Conservation (phyloP, 2,888 invertebrate species). For the Herminia tarsipennalis region DNA sequence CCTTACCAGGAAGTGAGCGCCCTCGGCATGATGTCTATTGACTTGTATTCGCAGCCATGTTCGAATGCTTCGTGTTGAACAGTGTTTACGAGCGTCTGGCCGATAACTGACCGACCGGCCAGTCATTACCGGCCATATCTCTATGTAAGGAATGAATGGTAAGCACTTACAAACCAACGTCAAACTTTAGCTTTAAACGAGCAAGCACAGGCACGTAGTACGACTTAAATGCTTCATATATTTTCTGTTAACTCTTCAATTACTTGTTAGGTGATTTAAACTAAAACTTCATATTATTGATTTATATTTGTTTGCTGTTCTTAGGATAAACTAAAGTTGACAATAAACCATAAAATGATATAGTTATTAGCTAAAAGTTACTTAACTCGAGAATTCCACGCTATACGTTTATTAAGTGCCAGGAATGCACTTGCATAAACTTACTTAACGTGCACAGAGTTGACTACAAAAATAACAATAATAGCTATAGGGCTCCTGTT, state of each 20-base stretch:
- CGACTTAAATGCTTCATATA: conserved; percentile 57
- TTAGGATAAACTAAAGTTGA: too few species aligned
- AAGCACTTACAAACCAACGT: conserved; percentile 73
- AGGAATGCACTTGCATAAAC: conserved; percentile 28
- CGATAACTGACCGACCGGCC: conserved; percentile 74
- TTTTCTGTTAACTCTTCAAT: conserved; percentile 70
- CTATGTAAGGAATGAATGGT: conserved; percentile 80
- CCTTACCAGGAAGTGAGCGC: conserved; percentile 70
- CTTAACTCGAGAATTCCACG: conserved; percentile 19
- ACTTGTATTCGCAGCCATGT: conserved; percentile 74
- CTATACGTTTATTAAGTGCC: conserved; percentile 16
- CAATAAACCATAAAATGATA: not conserved
- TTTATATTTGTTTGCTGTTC: too few species aligned
- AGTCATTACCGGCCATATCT: conserved; percentile 82
- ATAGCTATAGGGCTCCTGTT: conserved; percentile 60
- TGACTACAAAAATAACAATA: conserved; percentile 61
- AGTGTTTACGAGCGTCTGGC: conserved; percentile 79
- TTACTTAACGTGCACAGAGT: conserved; percentile 37
- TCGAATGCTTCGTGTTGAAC: conserved; percentile 74
- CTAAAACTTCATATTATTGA: conserved; percentile 28
- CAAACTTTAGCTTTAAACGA: conserved; percentile 70
- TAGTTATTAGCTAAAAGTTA: conserved; percentile 6
- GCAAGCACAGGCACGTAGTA: conserved; percentile 71
- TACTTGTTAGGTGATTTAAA: conserved; percentile 58
- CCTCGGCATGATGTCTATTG: conserved; percentile 72